Conservation (phyloP, 2,113 vertebrate species). For the Epinephelus fuscoguttatus region DNA sequence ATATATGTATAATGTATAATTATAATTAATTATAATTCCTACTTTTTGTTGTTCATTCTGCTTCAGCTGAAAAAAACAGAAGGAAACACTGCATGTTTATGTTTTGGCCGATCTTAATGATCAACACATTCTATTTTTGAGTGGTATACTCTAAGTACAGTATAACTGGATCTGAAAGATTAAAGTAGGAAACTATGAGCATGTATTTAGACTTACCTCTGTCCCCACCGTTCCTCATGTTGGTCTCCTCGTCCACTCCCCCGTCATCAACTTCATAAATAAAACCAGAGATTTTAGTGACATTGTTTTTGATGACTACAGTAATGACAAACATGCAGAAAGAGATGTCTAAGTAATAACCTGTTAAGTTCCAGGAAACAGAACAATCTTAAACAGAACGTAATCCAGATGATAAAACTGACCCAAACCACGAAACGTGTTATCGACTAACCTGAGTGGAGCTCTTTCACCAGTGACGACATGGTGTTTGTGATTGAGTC, state of each 20-base stretch:
- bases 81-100: slow-evolving; percentile 49
- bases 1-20: slow-evolving; percentile 7
- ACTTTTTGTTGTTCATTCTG: slow-evolving; percentile 67
- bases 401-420: slow-evolving; percentile 12
- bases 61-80: slow-evolving; percentile 63
- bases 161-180: not conserved
- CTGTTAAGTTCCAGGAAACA: not conserved
- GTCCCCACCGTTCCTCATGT: slow-evolving; percentile 92
- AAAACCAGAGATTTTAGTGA: slow-evolving; percentile 13
- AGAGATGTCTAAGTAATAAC: not conserved
- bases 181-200: not conserved
- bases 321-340: not conserved
- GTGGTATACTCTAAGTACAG: not conserved
- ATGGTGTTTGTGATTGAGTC: slow-evolving; percentile 98
- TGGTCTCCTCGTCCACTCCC: slow-evolving; percentile 88
- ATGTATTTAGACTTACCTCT: slow-evolving; percentile 83
- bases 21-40: slow-evolving; percentile 39
- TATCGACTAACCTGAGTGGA: slow-evolving; percentile 90
- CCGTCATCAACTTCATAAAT: slow-evolving; percentile 88
- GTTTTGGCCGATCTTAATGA: not conserved
- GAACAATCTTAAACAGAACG: not conserved
- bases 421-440: not conserved
- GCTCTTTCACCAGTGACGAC: slow-evolving; percentile 97
- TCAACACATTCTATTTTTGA: not conserved
- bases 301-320: not conserved